A percentile compares a stretch with the other conserved stretches of the same genome.
These are phyloP conservation scores for Eristalis tenax DNA, from an alignment of 2,888 invertebrate genomes.

Conservation along the genomic window DNA sequence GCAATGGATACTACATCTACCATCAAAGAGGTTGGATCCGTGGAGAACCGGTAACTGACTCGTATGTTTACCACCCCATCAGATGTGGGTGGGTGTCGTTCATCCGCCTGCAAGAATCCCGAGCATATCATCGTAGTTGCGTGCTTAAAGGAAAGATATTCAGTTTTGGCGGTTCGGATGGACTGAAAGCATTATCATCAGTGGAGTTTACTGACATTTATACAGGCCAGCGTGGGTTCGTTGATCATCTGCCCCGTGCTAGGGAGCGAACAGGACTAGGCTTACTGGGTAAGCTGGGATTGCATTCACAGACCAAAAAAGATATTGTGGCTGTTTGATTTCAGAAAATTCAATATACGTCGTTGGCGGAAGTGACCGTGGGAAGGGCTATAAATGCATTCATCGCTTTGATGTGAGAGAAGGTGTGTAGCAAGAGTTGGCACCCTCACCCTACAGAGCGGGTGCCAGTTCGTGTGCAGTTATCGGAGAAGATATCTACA, in stretches of 20 bases:
- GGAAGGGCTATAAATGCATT: conserved; percentile 24
- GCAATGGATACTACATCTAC: conserved; percentile 58
- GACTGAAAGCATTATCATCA: conserved; percentile 26
- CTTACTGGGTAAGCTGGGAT: conserved; percentile 26
- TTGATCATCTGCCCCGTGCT: conserved; percentile 28
- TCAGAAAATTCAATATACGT: conserved; percentile 55
- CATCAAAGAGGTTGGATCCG: conserved; percentile 62
- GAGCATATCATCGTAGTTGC: conserved; percentile 66
- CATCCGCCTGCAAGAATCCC: conserved; percentile 53
- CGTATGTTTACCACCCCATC: conserved; percentile 54
- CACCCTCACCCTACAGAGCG: conserved; percentile 27
- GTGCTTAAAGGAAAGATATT: conserved; percentile 52
- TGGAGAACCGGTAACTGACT: conserved; percentile 12
- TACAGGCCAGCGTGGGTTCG: conserved; percentile 26
- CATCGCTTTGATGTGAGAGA: conserved; percentile 63
- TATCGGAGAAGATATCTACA: conserved; percentile 60
- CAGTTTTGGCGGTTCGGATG: conserved; percentile 58
- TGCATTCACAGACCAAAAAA: not conserved
- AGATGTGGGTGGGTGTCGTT: conserved; percentile 64
- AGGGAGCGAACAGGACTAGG: conserved; percentile 62
- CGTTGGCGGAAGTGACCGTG: conserved; percentile 60
- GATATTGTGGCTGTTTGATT: not conserved
- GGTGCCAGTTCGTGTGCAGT: conserved; percentile 56
- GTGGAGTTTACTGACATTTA: conserved; percentile 63
- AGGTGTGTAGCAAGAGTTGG: conserved; percentile 59